These are phyloP conservation scores for Sisor rabdophorus DNA, from an alignment of 2,113 vertebrate species.

Conservation along the genomic window DNA sequence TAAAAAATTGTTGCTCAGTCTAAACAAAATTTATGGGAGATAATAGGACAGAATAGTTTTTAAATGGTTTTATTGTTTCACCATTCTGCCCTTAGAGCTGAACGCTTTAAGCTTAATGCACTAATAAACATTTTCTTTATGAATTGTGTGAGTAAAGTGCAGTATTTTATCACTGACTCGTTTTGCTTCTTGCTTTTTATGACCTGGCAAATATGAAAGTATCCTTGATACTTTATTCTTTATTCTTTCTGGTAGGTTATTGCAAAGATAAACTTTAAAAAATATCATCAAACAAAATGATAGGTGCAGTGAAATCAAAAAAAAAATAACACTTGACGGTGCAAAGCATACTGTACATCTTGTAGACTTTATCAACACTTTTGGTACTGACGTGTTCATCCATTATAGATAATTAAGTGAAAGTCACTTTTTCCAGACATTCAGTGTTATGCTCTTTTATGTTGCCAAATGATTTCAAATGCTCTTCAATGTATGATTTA, in stretches of 20 bases:
- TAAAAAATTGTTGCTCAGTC: neutral
- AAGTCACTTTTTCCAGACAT: neutral
- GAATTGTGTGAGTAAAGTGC: neutral
- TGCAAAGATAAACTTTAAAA: neutral
- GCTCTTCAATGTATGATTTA: neutral
- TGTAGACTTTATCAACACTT: neutral
- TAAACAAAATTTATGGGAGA: neutral
- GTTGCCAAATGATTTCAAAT: neutral
- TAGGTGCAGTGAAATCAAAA: neutral
- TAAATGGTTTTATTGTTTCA: no score
- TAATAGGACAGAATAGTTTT: no score
- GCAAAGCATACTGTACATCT: neutral
- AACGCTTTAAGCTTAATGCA: neutral
- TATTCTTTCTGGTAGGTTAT: neutral
- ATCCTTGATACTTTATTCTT: slow-evolving; percentile 2
- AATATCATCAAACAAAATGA: neutral
- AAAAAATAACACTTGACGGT: no score
- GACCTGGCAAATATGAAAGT: neutral
- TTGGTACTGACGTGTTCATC: no score
- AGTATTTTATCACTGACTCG: neutral
- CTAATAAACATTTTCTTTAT: neutral
- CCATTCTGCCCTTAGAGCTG: neutral
- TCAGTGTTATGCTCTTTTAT: neutral
- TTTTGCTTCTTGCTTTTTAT: neutral
- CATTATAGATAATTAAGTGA: neutral